Evolutionary conservation across 2,113 vertebrate genomes (phyloP).

Genomic region (Vicugna pacos): DNA sequence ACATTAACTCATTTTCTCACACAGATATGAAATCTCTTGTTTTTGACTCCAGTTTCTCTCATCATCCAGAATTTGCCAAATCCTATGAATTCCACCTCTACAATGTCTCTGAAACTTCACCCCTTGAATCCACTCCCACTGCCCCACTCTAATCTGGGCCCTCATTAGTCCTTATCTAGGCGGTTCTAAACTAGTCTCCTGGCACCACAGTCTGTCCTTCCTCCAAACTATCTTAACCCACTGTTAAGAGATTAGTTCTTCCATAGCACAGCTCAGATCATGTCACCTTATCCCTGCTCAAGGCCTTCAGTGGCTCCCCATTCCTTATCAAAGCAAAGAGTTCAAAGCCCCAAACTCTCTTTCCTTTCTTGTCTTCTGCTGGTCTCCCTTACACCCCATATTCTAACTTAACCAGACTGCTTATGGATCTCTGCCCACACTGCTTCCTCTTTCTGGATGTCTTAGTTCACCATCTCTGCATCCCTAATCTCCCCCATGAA

Average conservation of each 20-base stretch:
- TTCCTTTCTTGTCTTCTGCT: not conserved
- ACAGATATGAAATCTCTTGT: not conserved
- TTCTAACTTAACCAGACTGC: constrained; percentile 2
- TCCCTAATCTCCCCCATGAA: not conserved
- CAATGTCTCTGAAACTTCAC: not conserved
- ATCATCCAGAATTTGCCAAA: constrained; percentile 19
- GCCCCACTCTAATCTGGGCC: not conserved
- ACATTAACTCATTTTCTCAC: constrained; percentile 18
- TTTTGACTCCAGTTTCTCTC: not conserved
- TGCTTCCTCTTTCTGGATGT: not conserved
- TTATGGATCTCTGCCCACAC: not conserved
- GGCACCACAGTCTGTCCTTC: not conserved
- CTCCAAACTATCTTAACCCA: not conserved
- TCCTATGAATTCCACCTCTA: not conserved
- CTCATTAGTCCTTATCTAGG: not conserved
- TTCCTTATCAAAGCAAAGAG: constrained; percentile 29
- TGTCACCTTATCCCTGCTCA: not conserved
- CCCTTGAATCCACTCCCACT: not conserved
- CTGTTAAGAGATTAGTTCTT: not conserved
- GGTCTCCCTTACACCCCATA: not conserved
- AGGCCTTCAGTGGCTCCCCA: not conserved
- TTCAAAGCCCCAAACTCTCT: not conserved
- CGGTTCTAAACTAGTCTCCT: not conserved
- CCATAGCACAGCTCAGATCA: not conserved
- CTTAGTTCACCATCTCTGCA: not conserved